A percentile compares a stretch with the other conserved stretches of the same genome.
phyloP scores from a whole-genome alignment of 2,113 vertebrate genomes.

The Notothenia rossii region DNA sequence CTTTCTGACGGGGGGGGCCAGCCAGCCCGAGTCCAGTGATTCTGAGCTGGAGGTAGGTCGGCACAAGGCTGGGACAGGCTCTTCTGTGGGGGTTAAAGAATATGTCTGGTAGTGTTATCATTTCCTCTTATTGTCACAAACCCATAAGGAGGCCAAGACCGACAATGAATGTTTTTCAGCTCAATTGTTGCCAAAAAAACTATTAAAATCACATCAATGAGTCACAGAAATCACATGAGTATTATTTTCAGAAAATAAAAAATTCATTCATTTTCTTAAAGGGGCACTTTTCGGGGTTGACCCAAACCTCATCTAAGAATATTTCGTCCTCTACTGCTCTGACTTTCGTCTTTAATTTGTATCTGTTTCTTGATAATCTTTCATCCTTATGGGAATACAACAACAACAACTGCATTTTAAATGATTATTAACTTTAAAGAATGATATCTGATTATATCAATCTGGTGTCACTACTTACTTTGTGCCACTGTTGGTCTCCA shows the following conservation, averaged over 20 bases:
- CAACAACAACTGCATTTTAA: neutral
- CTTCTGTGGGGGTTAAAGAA: neutral
- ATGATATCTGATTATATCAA: neutral
- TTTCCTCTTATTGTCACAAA: neutral
- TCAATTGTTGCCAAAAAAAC: too few relatives aligned
- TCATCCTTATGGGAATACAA: neutral
- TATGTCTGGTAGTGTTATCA: neutral
- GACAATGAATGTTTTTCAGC: neutral
- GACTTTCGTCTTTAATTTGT: neutral
- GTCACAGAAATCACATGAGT: neutral
- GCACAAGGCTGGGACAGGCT: constrained; percentile 13
- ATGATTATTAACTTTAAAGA: too few relatives aligned
- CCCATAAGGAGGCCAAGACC: neutral
- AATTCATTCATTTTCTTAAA: too few relatives aligned
- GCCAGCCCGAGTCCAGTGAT: constrained; percentile 93
- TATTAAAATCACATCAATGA: too few relatives aligned
- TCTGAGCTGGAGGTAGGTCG: constrained; percentile 92
- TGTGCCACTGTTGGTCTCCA: constrained; percentile 55
- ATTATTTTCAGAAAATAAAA: too few relatives aligned
- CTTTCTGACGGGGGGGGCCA: constrained; percentile 85
- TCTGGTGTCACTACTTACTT: neutral
- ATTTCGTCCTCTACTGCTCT: neutral
- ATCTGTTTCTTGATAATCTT: neutral
- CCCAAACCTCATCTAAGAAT: too few relatives aligned
- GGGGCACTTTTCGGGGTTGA: too few relatives aligned